phyloP scores from a whole-genome alignment of 53 echinoderm and acorn worm genomes.

The Echinometra lucunter region DNA sequence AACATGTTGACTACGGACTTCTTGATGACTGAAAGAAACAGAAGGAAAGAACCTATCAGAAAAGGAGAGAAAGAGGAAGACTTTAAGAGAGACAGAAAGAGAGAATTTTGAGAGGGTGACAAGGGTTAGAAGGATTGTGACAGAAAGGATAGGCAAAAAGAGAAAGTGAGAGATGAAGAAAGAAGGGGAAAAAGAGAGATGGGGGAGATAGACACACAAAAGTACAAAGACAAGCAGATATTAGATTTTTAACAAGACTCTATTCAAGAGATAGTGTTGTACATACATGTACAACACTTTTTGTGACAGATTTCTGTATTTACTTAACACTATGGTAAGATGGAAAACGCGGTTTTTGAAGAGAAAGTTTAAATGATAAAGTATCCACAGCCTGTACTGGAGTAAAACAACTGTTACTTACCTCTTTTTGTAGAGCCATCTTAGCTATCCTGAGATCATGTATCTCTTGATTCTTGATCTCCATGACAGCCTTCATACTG shows the following conservation, averaged over 20 bases:
- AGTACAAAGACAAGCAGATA: too few relatives aligned
- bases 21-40: too few relatives aligned
- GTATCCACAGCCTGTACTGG: not conserved
- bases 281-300: not conserved
- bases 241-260: too few relatives aligned
- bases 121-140: not conserved
- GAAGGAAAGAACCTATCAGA: not conserved
- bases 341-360: not conserved
- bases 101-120: not conserved
- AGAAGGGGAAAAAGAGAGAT: too few relatives aligned
- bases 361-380: not conserved
- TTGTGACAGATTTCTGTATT: not conserved
- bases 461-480: conserved; percentile 84
- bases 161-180: not conserved
- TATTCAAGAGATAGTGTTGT: too few relatives aligned
- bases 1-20: too few relatives aligned
- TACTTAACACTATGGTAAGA: not conserved
- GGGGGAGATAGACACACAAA: not conserved
- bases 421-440: conserved; percentile 87
- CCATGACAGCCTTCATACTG: conserved; percentile 93
- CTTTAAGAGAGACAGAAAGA: not conserved
- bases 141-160: not conserved
- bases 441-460: conserved; percentile 85
- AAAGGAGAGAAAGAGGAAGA: not conserved
- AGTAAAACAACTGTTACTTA: conserved; percentile 35